Conservation (phyloP, 2,797 vertebrate species). For the Helarctos malayanus region DNA sequence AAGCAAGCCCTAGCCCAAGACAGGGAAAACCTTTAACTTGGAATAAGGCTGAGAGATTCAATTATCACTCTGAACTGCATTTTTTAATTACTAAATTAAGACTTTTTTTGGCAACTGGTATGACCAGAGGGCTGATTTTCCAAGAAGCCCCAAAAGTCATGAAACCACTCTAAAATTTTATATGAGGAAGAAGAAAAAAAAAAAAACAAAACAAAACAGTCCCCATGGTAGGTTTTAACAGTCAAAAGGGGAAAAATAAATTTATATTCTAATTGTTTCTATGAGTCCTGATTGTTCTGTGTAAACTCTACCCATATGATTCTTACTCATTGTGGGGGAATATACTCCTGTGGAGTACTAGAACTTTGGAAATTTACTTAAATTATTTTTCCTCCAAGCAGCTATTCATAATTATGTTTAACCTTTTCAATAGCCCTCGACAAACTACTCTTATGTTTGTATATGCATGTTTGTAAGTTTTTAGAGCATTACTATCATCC, state of each 20-base stretch:
- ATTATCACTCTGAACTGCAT: background rate
- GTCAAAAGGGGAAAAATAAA: background rate
- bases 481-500: background rate
- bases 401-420: slow-evolving; percentile 1
- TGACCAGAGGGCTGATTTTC: background rate
- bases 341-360: background rate
- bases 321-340: background rate
- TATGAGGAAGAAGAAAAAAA: too few species aligned
- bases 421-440: background rate
- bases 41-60: background rate
- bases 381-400: slow-evolving; percentile 38
- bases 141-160: background rate
- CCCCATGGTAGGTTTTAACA: background rate
- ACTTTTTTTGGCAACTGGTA: background rate
- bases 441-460: background rate
- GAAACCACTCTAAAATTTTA: background rate
- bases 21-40: background rate
- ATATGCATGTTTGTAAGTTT: background rate
- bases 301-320: background rate
- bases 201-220: background rate
- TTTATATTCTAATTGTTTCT: background rate
- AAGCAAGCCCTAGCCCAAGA: background rate
- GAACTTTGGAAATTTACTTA: slow-evolving; percentile 39
- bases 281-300: background rate
- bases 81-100: background rate